Percentiles rank a stretch among this genome's conserved stretches.
These are phyloP conservation scores for Pachydiplax longipennis DNA, from an alignment of 2,888 invertebrate genomes.

Conservation along the genomic window DNA sequence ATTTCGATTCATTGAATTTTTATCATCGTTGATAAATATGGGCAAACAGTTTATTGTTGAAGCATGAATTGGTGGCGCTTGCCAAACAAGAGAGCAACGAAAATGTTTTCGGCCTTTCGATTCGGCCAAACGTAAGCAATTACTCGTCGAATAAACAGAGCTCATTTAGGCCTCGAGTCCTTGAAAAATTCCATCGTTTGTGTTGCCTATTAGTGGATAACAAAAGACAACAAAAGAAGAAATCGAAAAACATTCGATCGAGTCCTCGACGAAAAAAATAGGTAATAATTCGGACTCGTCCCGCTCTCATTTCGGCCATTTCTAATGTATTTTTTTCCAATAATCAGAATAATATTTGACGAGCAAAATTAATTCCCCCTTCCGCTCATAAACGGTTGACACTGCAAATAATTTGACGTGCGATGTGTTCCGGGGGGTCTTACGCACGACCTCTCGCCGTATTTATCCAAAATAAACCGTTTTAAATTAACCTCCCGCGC, in stretches of 20 bases:
- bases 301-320: not conserved
- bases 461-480: not conserved
- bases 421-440: not conserved
- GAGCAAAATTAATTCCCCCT: not conserved
- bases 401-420: not conserved
- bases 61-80: not conserved
- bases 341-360: not conserved
- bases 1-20: not conserved
- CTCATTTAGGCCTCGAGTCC: not conserved
- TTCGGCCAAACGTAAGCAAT: not conserved
- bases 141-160: not conserved
- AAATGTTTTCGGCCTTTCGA: not conserved
- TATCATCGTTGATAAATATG: not conserved
- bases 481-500: not conserved
- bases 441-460: not conserved
- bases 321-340: not conserved
- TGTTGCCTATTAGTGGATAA: not conserved
- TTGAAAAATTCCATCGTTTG: not conserved
- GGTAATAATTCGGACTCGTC: not conserved
- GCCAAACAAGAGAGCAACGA: not conserved
- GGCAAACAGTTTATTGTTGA: not conserved
- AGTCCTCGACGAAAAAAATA: not conserved
- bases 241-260: not conserved
- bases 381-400: not conserved
- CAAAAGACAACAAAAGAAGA: not conserved